phyloP scores from a whole-genome alignment of 2,113 vertebrate genomes.

The Peromyscus polionotus region DNA sequence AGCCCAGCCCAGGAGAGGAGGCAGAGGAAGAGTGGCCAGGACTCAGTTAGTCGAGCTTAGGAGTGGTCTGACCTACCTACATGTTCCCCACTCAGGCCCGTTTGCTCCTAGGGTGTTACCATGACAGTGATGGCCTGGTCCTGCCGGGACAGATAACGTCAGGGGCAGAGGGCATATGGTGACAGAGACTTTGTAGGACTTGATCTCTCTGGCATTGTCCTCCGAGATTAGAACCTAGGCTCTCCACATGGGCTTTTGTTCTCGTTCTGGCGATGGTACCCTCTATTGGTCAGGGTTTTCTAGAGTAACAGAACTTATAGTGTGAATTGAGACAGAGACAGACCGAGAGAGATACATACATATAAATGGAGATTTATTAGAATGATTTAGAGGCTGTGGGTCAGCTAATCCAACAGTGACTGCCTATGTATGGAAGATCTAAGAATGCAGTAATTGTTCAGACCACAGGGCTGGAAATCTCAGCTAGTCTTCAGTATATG shows the following conservation, averaged over 20 bases:
- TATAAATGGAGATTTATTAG: not conserved
- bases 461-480: no score
- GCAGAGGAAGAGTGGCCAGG: not conserved
- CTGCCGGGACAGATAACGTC: not conserved
- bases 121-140: not conserved
- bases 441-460: not conserved
- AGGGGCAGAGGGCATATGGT: not conserved
- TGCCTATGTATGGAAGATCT: not conserved
- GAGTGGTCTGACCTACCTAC: not conserved
- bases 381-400: not conserved
- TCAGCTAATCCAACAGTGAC: not conserved
- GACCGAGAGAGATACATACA: not conserved
- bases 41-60: not conserved
- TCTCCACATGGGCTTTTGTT: not conserved
- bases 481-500: not conserved
- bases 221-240: not conserved
- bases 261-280: not conserved
- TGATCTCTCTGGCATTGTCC: not conserved
- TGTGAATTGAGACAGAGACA: not conserved
- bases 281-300: not conserved
- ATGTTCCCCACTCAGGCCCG: accelerated
- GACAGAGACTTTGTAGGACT: not conserved
- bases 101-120: not conserved
- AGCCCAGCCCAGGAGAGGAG: not conserved
- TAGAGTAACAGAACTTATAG: not conserved